Percentiles rank a stretch among this genome's conserved stretches.
Conservation (phyloP, 2,113 vertebrate species). For the Hypomesus transpacificus region DNA sequence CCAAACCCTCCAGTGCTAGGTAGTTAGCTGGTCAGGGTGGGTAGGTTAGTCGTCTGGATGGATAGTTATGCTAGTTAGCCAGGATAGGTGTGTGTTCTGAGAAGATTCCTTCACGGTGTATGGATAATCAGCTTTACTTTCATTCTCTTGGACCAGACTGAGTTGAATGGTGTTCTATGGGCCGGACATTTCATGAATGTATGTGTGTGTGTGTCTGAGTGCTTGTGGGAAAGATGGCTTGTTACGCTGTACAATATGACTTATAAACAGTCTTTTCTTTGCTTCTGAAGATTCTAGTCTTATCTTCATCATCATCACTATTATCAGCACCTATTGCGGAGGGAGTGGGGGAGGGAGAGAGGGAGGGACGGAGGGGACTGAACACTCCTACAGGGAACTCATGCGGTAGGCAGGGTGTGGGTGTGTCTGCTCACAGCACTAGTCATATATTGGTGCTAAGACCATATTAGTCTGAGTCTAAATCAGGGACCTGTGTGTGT, state of each 20-base stretch:
- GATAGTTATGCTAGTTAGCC: too few species aligned
- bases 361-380: background rate
- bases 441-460: conserved; percentile 70
- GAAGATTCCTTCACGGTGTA: conserved; percentile 27
- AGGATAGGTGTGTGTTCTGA: background rate
- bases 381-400: background rate
- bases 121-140: conserved; percentile 61
- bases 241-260: background rate
- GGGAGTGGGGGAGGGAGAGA: too few species aligned
- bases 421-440: conserved; percentile 42
- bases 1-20: too few species aligned
- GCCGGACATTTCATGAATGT: conserved; percentile 11
- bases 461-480: conserved; percentile 58
- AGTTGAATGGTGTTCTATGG: conserved; percentile 29
- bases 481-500: conserved; percentile 68
- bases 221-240: background rate
- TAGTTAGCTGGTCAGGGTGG: too few species aligned
- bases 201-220: conserved; percentile 1
- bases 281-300: background rate
- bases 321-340: background rate
- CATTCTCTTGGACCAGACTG: conserved; percentile 28
- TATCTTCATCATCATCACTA: background rate
- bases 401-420: conserved; percentile 1
- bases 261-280: background rate
- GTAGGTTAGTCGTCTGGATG: too few species aligned